phyloP scores from a whole-genome alignment of 2,888 invertebrate species.

The Hypomecis atomaria region DNA sequence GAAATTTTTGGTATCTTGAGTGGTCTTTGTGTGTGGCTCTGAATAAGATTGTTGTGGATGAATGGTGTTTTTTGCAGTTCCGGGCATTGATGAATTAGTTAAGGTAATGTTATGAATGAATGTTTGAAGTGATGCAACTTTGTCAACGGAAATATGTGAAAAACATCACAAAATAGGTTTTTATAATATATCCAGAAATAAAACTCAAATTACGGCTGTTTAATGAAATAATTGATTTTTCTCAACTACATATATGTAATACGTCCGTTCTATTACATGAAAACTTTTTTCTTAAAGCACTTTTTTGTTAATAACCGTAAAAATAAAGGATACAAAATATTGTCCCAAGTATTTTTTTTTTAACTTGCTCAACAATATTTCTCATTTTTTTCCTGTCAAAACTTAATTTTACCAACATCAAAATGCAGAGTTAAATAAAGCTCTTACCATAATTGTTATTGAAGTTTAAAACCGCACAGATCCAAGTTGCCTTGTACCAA shows the following conservation, averaged over 20 bases:
- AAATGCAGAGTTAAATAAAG: slow-evolving; percentile 51
- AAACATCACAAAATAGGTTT: not conserved
- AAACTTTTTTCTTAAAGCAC: no score
- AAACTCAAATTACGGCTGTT: no score
- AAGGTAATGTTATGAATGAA: slow-evolving; percentile 45
- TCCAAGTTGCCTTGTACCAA: slow-evolving; percentile 58
- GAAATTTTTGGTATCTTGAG: slow-evolving; percentile 67
- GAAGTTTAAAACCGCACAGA: slow-evolving; percentile 55
- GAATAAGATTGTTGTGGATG: slow-evolving; percentile 60
- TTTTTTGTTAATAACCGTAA: no score
- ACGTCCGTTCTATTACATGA: no score
- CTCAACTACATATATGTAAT: no score
- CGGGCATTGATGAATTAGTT: slow-evolving; percentile 74
- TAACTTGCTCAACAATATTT: no score
- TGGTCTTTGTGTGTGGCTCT: slow-evolving; percentile 64
- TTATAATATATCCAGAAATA: no score
- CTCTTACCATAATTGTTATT: slow-evolving; percentile 55
- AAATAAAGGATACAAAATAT: no score
- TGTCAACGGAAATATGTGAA: not conserved
- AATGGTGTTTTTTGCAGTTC: slow-evolving; percentile 67
- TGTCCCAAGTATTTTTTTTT: no score
- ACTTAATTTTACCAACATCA: slow-evolving; percentile 40
- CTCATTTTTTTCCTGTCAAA: not conserved
- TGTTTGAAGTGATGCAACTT: slow-evolving; percentile 29
- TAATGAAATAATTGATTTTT: no score